Base-by-base conservation (phyloP, 2,797 vertebrate genomes). In the Etheostoma nigrum region DNA sequence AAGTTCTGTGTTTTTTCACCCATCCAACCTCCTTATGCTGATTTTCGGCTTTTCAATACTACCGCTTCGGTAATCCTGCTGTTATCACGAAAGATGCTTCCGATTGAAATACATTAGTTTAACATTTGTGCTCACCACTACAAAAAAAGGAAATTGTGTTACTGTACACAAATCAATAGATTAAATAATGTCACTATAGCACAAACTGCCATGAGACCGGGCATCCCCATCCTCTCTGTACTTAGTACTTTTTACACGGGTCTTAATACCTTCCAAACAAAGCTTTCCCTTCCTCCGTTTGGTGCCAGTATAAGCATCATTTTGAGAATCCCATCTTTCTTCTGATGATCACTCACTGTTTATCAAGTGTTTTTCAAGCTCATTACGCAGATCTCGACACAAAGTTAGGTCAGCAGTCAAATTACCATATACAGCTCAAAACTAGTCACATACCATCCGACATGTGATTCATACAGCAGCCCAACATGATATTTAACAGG, bases 231-330 rank as follows among this genome's bases (percentile, higher is more conserved):
- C 19, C 9, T 55, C 36, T 57, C 45, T 58, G 58, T 8, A 40
- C 52, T 55, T 67, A 40, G 42, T 49, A 15, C 69, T 68, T 66
- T 47, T 33, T 30, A 52, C 19, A 11, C 12, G 18, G 33, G 25
- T 53, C 57, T 55, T 68, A 64, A 47, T 19, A 18, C 62, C 33
- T 40, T 18, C 40, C 57, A 73, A 67, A 64, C 16, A 58, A 74
- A 3, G 42, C 19, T 44, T 23, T 21, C 25, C 59, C 33, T 40
- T 73, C 16, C 13, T 49, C 5, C 1, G 9, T 53, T 49, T 49
- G 18, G 36, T n/a, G 10, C 44, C 40, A 3, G 23, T 8, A 40
- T 33, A 69, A 72, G 67, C 66, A 45, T 8, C 15, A 52, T 76
- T 45, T 30, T 14, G 15, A 57, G 11, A 49, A 21, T 52, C 14